Percentiles rank a stretch among this genome's conserved stretches.
Evolutionary conservation across 2,888 invertebrate species (phyloP).

Genomic region (Drosophila subsilvestris): DNA sequence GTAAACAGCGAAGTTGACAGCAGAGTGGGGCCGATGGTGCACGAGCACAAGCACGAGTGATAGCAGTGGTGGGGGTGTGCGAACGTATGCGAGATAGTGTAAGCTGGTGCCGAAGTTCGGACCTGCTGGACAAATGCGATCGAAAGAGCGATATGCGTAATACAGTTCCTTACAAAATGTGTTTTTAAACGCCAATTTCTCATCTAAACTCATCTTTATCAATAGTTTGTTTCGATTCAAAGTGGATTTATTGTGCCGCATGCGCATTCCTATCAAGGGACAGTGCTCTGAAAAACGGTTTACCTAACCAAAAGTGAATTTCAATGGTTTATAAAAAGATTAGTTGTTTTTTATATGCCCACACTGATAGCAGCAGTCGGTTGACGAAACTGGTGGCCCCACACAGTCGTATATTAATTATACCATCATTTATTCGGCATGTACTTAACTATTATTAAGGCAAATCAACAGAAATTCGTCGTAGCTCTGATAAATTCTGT

Average conservation of each 20-base stretch:
- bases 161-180: conserved; percentile 36
- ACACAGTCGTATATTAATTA: conserved; percentile 13
- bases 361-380: background rate
- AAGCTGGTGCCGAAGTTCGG: background rate
- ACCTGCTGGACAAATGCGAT: conserved; percentile 1
- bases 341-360: background rate
- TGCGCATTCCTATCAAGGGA: conserved; percentile 20
- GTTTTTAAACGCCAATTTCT: conserved; percentile 51
- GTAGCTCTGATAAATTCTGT: conserved; percentile 6
- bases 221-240: conserved; percentile 48
- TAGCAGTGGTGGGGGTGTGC: background rate
- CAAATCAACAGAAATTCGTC: conserved; percentile 11
- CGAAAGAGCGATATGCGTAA: background rate
- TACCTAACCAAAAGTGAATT: conserved; percentile 37
- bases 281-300: conserved; percentile 2
- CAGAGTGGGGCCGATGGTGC: no score
- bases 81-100: background rate
- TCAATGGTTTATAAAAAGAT: conserved; percentile 37
- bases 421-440: background rate
- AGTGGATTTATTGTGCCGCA: conserved; percentile 30
- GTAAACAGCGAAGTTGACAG: background rate
- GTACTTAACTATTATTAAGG: conserved; percentile 2
- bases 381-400: conserved; percentile 22
- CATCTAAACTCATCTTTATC: conserved; percentile 55
- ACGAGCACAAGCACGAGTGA: background rate